Evolutionary conservation across 2,113 vertebrate species (phyloP).

Genomic region (Hippocampus barbouri): DNA sequence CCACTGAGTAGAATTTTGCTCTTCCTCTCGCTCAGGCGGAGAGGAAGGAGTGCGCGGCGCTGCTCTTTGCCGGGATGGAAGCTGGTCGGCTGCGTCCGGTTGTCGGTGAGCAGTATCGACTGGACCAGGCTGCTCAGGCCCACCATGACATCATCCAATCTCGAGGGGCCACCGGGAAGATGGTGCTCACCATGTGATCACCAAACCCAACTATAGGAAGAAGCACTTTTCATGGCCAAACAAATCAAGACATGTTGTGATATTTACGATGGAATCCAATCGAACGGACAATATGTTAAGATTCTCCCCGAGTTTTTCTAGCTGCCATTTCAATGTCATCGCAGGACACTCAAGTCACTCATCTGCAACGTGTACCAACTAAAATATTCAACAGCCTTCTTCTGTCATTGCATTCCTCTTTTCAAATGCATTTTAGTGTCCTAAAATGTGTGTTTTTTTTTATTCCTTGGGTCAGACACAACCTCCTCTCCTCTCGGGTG

Average conservation of each 20-base stretch:
- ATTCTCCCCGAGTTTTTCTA: background rate
- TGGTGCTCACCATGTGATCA: constrained; percentile 51
- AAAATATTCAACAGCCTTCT: background rate
- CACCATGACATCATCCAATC: constrained; percentile 61
- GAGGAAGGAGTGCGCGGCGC: constrained; percentile 44
- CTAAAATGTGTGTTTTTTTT: background rate
- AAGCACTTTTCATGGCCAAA: background rate
- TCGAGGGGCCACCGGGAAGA: constrained; percentile 58
- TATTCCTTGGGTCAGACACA: background rate
- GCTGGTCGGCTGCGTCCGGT: constrained; percentile 52
- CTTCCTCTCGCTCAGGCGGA: constrained; percentile 40
- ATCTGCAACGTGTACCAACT: background rate
- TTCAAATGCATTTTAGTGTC: background rate
- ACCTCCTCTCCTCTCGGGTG: constrained; percentile 59
- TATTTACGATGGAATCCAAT: background rate
- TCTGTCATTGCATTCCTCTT: background rate
- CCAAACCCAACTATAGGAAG: background rate
- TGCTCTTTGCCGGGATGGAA: constrained; percentile 54
- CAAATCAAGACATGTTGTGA: background rate
- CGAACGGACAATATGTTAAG: background rate
- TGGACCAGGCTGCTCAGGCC: constrained; percentile 49
- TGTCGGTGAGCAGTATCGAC: constrained; percentile 41
- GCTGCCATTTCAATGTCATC: too few relatives aligned
- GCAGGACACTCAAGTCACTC: background rate
- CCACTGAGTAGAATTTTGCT: background rate